Conservation (phyloP, 92 coral and sea anemone species). For the Epizoanthus rinbou region DNA sequence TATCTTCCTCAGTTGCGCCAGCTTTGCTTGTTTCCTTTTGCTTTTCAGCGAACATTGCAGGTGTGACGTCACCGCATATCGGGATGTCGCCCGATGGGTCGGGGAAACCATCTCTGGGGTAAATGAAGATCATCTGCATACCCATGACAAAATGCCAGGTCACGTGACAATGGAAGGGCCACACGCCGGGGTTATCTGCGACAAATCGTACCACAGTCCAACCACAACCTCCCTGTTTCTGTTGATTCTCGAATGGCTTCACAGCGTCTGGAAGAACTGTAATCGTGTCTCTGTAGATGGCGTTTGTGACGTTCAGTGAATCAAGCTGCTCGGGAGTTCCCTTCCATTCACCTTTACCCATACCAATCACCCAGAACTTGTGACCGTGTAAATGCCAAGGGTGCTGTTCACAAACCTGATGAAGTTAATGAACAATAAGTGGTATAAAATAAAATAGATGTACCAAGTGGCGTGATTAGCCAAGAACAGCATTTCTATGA, state of each 20-base stretch:
- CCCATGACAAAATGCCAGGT: constrained; percentile 57
- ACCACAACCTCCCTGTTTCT: constrained; percentile 38
- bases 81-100: constrained; percentile 44
- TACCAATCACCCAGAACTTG: constrained; percentile 53
- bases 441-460: neutral
- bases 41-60: constrained; percentile 35
- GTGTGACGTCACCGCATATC: constrained; percentile 50
- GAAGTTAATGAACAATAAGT: neutral
- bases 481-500: no score
- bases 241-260: constrained; percentile 37
- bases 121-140: constrained; percentile 50
- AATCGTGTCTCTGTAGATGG: constrained; percentile 48
- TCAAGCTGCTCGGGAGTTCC: constrained; percentile 39
- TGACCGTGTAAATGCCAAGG: constrained; percentile 57
- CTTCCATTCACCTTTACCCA: constrained; percentile 48
- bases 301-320: constrained; percentile 42
- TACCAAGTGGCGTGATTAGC: no score
- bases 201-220: constrained; percentile 42
- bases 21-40: neutral
- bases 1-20: neutral
- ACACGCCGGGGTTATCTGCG: constrained; percentile 52
- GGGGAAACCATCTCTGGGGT: constrained; percentile 36
- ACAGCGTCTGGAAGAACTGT: constrained; percentile 43
- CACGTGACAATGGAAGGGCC: constrained; percentile 55
- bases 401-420: constrained; percentile 48